Conservation (phyloP, 2,113 vertebrate species). For the Trematomus loennbergii region DNA sequence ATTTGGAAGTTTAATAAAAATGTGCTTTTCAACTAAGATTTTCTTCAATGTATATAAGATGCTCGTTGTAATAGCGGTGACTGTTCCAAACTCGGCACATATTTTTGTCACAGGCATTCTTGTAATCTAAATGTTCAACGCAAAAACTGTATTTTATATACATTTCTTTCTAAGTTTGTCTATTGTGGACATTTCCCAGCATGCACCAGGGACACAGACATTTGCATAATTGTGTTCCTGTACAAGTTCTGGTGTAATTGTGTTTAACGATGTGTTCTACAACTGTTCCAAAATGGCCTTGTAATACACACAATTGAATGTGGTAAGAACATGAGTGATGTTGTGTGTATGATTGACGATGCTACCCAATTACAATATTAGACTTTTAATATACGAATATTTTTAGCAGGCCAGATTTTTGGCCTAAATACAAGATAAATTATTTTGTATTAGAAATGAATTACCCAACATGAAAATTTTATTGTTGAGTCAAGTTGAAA, state of each 20-base stretch:
- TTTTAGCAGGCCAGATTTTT: too few relatives aligned
- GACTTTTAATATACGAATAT: too few relatives aligned
- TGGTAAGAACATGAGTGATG: neutral
- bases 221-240: neutral
- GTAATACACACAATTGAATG: neutral
- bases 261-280: neutral
- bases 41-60: too few relatives aligned
- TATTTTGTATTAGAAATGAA: neutral
- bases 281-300: neutral
- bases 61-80: too few relatives aligned
- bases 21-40: too few relatives aligned
- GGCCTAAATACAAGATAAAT: neutral
- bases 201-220: neutral
- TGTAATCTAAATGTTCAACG: neutral
- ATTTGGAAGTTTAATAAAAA: too few relatives aligned
- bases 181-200: neutral
- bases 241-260: neutral
- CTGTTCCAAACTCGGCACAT: too few relatives aligned
- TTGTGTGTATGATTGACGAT: neutral
- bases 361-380: neutral
- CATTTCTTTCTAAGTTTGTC: neutral
- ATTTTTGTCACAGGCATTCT: too few relatives aligned
- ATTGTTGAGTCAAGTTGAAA: slow-evolving; percentile 3
- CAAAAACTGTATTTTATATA: neutral
- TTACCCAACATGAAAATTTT: neutral